These are phyloP conservation scores for Pipa parva DNA, from an alignment of 2,113 vertebrate species.

Conservation along the genomic window DNA sequence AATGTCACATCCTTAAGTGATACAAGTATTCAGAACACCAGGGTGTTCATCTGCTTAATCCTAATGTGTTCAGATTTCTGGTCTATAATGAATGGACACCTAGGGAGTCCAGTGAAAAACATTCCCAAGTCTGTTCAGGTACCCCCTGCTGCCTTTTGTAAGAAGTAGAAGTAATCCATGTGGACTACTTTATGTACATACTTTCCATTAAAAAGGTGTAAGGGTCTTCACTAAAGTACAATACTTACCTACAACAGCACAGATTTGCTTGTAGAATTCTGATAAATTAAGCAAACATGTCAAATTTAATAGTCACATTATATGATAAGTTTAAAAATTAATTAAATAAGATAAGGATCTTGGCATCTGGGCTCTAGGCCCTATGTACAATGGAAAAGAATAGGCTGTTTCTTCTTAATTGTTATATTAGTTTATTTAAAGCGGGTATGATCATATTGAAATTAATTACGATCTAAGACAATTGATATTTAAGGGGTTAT, in stretches of 20 bases:
- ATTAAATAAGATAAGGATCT: too few relatives aligned
- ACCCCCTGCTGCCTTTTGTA: conserved; percentile 28
- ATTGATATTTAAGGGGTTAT: too few relatives aligned
- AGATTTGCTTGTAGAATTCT: neutral
- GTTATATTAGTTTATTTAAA: too few relatives aligned
- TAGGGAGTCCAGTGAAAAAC: conserved; percentile 14
- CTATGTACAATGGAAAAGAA: too few relatives aligned
- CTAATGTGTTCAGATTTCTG: conserved; percentile 28
- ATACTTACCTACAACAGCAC: neutral
- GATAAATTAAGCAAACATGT: too few relatives aligned
- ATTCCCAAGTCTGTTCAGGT: conserved; percentile 9
- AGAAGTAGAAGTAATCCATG: conserved; percentile 9
- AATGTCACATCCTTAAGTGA: conserved; percentile 34
- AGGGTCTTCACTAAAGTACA: neutral
- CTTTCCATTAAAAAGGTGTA: neutral
- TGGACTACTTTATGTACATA: neutral
- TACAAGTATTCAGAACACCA: conserved; percentile 27
- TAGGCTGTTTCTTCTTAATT: too few relatives aligned
- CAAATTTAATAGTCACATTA: neutral
- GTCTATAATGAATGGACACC: conserved; percentile 20
- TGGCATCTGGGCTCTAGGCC: too few relatives aligned
- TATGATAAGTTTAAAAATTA: too few relatives aligned
- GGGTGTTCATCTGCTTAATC: conserved; percentile 36
- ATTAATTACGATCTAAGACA: too few relatives aligned
- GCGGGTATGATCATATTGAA: too few relatives aligned